These are phyloP conservation scores for Lepidurus packardi DNA, from an alignment of 1,140 invertebrate species.

Conservation along the genomic window DNA sequence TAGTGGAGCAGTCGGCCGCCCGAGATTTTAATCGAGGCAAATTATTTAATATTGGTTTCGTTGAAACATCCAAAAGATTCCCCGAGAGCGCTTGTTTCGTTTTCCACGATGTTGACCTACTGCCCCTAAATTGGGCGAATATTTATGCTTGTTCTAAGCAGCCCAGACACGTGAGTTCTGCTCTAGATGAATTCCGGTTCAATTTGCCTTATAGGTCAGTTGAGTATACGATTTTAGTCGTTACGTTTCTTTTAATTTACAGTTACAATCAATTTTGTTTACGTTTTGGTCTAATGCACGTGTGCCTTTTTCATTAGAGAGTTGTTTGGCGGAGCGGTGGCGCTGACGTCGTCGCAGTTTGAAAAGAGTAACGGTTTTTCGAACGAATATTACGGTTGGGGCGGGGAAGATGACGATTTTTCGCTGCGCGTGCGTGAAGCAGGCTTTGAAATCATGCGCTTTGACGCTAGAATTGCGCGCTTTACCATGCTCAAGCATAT, in stretches of 20 bases:
- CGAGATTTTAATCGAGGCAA: conserved; percentile 86
- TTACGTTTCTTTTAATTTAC: conserved; percentile 18
- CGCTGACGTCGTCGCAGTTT: conserved; percentile 65
- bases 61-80: conserved; percentile 58
- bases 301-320: conserved; percentile 39
- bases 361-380: conserved; percentile 83
- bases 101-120: conserved; percentile 90
- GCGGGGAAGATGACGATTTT: conserved; percentile 87
- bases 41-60: conserved; percentile 86
- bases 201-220: conserved; percentile 66
- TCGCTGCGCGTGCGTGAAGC: conserved; percentile 54
- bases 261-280: neutral
- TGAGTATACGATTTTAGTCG: neutral
- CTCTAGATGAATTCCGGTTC: conserved; percentile 75
- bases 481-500: conserved; percentile 37
- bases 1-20: conserved; percentile 76
- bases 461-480: conserved; percentile 61
- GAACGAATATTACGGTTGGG: conserved; percentile 82
- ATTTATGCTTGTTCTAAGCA: conserved; percentile 81
- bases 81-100: conserved; percentile 78
- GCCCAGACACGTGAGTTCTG: conserved; percentile 88
- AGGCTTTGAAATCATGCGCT: conserved; percentile 58
- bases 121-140: conserved; percentile 82
- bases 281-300: conserved; percentile 34
- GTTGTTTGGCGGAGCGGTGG: conserved; percentile 55